Conservation (phyloP, 2,888 invertebrate species). For the Ctenicera cuprea region DNA sequence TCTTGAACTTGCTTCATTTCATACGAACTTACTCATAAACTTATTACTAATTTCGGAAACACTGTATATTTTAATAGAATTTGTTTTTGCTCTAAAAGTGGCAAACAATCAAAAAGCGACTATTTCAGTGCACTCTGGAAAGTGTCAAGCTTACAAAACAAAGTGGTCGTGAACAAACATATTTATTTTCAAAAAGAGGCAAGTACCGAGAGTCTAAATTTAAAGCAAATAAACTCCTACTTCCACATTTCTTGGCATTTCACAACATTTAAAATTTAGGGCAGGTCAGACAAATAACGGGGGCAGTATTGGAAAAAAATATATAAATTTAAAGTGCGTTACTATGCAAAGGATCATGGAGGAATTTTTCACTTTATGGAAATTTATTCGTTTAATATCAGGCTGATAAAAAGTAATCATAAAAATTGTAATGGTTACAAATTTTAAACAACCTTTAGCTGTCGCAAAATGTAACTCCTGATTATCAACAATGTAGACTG, state of each 20-base stretch:
- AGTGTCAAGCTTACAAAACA: background rate
- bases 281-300: slow-evolving; percentile 56
- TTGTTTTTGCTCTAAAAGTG: no score
- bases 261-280: slow-evolving; percentile 57
- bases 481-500: background rate
- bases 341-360: slow-evolving; percentile 15
- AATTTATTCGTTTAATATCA: background rate
- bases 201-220: slow-evolving; percentile 29
- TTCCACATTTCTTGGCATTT: slow-evolving; percentile 52
- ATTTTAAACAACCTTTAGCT: background rate
- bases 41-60: no score
- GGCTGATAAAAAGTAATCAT: slow-evolving; percentile 7
- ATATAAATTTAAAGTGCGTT: slow-evolving; percentile 40
- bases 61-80: no score
- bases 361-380: background rate
- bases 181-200: slow-evolving; percentile 32
- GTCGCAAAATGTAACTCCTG: slow-evolving; percentile 6
- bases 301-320: slow-evolving; percentile 17
- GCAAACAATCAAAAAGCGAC: no score
- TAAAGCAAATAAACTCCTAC: slow-evolving; percentile 41
- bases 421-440: slow-evolving; percentile 4
- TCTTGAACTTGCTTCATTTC: no score
- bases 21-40: no score
- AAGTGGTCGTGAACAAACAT: slow-evolving; percentile 4
- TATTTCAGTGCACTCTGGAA: background rate